Base-by-base conservation (phyloP, 2,113 vertebrate genomes). In the Laticauda colubrina region DNA sequence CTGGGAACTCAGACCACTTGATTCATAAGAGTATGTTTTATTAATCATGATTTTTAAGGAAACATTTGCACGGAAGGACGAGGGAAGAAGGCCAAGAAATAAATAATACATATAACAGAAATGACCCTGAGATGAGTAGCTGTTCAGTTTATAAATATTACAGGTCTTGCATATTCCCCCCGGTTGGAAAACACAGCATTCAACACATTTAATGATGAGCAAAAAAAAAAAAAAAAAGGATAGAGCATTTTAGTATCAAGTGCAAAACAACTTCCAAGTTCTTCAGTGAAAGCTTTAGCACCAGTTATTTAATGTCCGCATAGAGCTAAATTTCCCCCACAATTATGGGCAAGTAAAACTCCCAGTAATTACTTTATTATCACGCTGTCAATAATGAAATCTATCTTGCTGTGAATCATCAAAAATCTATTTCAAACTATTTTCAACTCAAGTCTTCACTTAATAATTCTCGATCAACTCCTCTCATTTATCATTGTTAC, bases 91-190 rank as follows among this genome's bases (percentile, higher is more conserved):
- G 97, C 96, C 96, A 96, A 94, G 94, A 95, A 96, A 98, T 98
- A 97, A 98, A 98, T 98, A 98, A 98, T 97, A 97, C 96, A 97
- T 97, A 93, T 75, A 93, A 95, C 93, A 96, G 96, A 98, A 98
- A 98, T 96, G 96, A 96, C 96, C 96, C 95, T 97, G 95, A 97
- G 96, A 97, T 97, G 96, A 97, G 96, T 96, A 95, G 94, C 87
- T 97, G 94, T 97, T 97, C 96, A 43, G 96, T 97, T 98, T 96
- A 98, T 98, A 97, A 98, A 98, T 98, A 97, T 98, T 98, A 97
- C 96, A 98, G 96, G 94, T 53, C 95, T 96, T 96, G 95, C 95
- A 96, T 94, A 96, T 93, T 97, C 95, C 97, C 34, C 96, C 90
- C 95, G 97, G 97, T 96, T 96, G 97, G 97, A 96, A 96, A 97